Evolutionary conservation across 2,888 invertebrate genomes (phyloP).

Genomic region (Cheilosia grossa): DNA sequence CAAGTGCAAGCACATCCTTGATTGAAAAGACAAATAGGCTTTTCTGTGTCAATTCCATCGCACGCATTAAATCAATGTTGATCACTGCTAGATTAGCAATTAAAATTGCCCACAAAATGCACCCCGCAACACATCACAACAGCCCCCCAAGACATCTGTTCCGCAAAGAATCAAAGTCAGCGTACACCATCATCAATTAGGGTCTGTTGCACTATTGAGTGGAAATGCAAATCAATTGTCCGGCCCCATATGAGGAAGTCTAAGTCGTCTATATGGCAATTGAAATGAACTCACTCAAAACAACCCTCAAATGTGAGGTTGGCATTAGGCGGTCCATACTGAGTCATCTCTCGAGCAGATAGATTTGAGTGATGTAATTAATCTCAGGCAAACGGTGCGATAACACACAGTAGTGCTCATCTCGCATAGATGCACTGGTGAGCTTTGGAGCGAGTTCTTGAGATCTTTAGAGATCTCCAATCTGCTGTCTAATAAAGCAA

Average conservation of each 20-base stretch:
- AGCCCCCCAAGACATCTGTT: constrained; percentile 14
- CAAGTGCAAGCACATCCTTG: constrained; percentile 60
- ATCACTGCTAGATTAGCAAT: constrained; percentile 56
- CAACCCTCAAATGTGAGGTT: not conserved
- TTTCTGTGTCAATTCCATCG: constrained; percentile 66
- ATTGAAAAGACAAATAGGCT: constrained; percentile 31
- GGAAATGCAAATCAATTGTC: constrained; percentile 33
- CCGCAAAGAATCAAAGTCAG: constrained; percentile 42
- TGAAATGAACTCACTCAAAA: constrained; percentile 37
- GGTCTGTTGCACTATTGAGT: constrained; percentile 28
- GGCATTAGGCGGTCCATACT: not conserved
- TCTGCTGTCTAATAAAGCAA: constrained; percentile 2
- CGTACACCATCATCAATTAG: constrained; percentile 45
- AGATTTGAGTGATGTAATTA: constrained; percentile 37
- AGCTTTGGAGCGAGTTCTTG: constrained; percentile 10
- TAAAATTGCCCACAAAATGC: constrained; percentile 19
- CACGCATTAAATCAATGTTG: constrained; percentile 68
- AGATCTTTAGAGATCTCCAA: constrained; percentile 40
- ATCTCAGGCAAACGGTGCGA: constrained; percentile 14
- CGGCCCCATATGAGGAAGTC: constrained; percentile 44
- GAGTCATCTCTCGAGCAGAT: constrained; percentile 28
- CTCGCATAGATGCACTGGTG: constrained; percentile 28
- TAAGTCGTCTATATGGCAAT: constrained; percentile 5
- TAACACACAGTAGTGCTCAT: constrained; percentile 23
- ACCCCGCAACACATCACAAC: not conserved